Conservation (phyloP, 2,797 vertebrate species). For the Naso thynnoides region DNA sequence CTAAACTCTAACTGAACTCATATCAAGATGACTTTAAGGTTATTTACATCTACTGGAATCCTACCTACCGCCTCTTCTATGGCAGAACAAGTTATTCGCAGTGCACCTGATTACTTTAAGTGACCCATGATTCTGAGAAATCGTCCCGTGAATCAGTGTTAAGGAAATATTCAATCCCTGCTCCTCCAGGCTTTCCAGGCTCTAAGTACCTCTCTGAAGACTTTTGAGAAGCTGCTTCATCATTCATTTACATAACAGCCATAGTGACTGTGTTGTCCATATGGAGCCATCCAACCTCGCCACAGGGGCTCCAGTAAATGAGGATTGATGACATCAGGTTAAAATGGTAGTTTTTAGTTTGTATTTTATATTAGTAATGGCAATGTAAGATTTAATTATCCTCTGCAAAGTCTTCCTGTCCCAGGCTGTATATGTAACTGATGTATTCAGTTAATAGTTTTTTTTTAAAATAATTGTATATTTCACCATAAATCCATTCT, state of each 20-base stretch:
- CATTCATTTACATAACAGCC: constrained; percentile 33
- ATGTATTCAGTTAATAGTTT: too few relatives aligned
- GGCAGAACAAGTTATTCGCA: neutral
- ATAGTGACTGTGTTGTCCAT: constrained; percentile 29
- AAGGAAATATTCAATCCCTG: constrained; percentile 41
- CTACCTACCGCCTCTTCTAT: constrained; percentile 6
- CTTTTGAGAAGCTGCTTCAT: constrained; percentile 33
- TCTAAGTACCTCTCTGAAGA: constrained; percentile 47
- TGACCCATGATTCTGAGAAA: constrained; percentile 17
- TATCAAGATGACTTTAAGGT: neutral
- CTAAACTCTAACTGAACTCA: neutral
- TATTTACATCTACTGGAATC: neutral
- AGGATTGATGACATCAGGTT: constrained; percentile 7
- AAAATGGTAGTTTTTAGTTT: constrained; percentile 1
- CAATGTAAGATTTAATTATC: neutral
- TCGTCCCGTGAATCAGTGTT: constrained; percentile 44
- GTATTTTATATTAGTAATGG: neutral
- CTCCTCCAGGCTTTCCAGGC: constrained; percentile 49
- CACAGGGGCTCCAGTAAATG: neutral
- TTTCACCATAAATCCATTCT: too few relatives aligned
- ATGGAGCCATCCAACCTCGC: constrained; percentile 22
- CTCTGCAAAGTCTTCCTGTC: too few relatives aligned
- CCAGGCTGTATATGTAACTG: too few relatives aligned
- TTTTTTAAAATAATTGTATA: too few relatives aligned
- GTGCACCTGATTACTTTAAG: constrained; percentile 6